These are phyloP conservation scores for Castor canadensis DNA, from an alignment of 2,113 vertebrate genomes.

Conservation along the genomic window DNA sequence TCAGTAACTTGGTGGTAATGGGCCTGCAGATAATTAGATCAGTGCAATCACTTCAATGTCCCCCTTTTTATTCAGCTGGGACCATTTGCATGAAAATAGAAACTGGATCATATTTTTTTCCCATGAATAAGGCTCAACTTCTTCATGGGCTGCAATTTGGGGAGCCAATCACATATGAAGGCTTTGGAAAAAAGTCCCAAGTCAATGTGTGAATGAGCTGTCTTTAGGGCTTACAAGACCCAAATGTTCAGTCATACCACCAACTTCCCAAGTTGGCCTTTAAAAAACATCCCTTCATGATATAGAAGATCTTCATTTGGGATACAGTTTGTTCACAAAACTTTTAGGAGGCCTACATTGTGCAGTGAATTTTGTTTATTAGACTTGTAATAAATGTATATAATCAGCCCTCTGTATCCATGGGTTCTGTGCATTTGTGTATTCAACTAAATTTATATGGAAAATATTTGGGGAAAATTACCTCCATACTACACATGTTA, in stretches of 20 bases:
- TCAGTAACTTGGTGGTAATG: no score
- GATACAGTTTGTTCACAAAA: no score
- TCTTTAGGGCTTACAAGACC: background rate
- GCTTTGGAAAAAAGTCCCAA: slow-evolving; percentile 24
- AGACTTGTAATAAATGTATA: background rate
- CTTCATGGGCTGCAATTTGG: slow-evolving; percentile 72
- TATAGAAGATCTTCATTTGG: background rate
- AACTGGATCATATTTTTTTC: slow-evolving; percentile 82
- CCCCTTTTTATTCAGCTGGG: slow-evolving; percentile 83
- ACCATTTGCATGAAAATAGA: slow-evolving; percentile 93
- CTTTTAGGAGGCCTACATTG: no score
- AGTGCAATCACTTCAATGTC: no score
- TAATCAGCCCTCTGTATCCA: no score
- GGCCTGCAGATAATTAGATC: no score
- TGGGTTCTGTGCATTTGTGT: background rate
- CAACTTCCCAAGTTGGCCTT: background rate
- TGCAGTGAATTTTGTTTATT: background rate
- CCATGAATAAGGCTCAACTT: slow-evolving; percentile 83
- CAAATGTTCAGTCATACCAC: background rate
- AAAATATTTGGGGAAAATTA: background rate
- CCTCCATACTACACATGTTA: no score
- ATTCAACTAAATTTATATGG: background rate
- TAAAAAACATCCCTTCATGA: background rate
- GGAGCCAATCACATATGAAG: background rate
- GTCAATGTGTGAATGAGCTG: background rate